Conservation (phyloP, 2,797 vertebrate species). For the Melanogrammus aeglefinus region DNA sequence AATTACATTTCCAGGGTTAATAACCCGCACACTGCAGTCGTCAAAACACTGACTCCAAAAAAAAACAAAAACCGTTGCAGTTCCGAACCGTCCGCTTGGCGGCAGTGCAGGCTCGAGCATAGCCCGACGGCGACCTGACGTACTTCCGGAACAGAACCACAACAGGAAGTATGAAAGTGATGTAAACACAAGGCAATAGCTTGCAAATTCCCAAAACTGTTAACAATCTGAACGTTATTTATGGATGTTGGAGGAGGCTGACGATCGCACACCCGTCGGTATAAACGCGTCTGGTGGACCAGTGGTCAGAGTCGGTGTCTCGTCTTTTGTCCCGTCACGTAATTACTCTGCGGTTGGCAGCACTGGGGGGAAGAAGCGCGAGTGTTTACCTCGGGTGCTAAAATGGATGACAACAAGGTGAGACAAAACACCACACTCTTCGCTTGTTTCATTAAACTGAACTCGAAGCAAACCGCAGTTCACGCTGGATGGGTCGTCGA, state of each 20-base stretch:
- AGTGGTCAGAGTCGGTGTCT: no score
- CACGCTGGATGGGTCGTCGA: not conserved
- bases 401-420: slow-evolving; percentile 74
- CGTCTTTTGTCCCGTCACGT: no score
- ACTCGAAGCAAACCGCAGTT: not conserved
- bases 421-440: slow-evolving; percentile 6
- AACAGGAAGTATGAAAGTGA: not conserved
- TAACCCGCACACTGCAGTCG: no score
- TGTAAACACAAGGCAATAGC: slow-evolving; percentile 7
- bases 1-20: not conserved
- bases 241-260: not conserved
- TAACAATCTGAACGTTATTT: not conserved
- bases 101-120: not conserved
- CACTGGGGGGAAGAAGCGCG: not conserved
- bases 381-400: slow-evolving; percentile 32
- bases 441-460: not conserved
- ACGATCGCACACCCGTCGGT: no score
- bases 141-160: not conserved
- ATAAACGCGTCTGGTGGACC: no score
- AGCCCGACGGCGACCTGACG: not conserved
- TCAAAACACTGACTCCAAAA: not conserved
- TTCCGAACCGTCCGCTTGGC: not conserved
- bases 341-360: no score
- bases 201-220: not conserved
- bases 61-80: not conserved